phyloP scores from a whole-genome alignment of 1,140 invertebrate genomes.

The Procambarus virginalis region DNA sequence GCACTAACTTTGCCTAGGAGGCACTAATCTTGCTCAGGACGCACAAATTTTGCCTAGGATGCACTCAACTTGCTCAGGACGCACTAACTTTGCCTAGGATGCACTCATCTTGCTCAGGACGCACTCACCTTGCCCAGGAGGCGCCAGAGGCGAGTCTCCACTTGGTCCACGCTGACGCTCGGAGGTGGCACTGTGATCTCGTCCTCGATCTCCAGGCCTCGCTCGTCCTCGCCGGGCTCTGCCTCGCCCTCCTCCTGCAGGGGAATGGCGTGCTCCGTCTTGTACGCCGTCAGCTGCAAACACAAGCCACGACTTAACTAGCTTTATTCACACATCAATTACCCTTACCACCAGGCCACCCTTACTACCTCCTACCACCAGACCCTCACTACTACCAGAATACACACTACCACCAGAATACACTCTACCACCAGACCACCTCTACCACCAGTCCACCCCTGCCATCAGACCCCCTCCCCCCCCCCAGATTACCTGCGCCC shows the following conservation, averaged over 20 bases:
- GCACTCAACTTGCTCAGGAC: background rate
- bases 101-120: background rate
- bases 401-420: too few species aligned
- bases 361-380: background rate
- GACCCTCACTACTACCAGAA: too few species aligned
- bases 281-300: slow-evolving; percentile 30
- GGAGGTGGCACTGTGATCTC: slow-evolving; percentile 36
- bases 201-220: slow-evolving; percentile 16
- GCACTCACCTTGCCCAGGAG: slow-evolving; percentile 36
- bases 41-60: background rate
- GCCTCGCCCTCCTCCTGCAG: slow-evolving; percentile 1
- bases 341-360: background rate
- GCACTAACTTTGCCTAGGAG: background rate
- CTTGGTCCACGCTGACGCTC: slow-evolving; percentile 28
- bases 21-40: background rate
- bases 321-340: background rate
- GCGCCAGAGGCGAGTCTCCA: slow-evolving; percentile 43
- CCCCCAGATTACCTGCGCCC: too few species aligned
- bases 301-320: background rate
- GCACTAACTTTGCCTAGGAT: background rate
- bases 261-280: slow-evolving; percentile 25
- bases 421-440: too few species aligned
- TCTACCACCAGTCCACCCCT: too few species aligned
- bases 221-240: background rate
- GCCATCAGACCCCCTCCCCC: too few species aligned